Percentiles rank a stretch among this genome's conserved stretches.
Conservation (phyloP, 2,888 invertebrate genomes). For the Apodemia zela region DNA sequence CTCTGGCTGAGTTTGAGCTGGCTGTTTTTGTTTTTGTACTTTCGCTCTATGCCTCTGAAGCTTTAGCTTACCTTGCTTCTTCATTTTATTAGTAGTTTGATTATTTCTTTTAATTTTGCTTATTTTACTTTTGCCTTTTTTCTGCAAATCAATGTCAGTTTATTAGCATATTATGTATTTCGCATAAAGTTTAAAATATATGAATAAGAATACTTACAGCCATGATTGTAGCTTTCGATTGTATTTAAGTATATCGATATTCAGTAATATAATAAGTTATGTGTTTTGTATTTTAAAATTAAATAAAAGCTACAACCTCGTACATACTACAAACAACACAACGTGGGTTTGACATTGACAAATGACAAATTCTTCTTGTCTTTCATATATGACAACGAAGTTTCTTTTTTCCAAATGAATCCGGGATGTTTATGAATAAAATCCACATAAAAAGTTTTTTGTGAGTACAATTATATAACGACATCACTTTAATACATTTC, state of each 20-base stretch:
- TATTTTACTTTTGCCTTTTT: conserved; percentile 75
- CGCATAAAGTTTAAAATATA: background rate
- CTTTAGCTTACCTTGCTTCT: conserved; percentile 75
- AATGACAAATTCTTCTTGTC: background rate
- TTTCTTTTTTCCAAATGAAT: background rate
- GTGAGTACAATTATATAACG: background rate
- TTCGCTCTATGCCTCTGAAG: conserved; percentile 65
- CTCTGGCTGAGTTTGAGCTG: conserved; percentile 47
- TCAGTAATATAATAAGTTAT: no score
- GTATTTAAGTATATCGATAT: background rate
- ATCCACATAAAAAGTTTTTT: background rate
- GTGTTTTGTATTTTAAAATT: conserved; percentile 9
- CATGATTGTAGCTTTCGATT: conserved; percentile 41
- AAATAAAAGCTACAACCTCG: background rate
- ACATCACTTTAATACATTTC: background rate
- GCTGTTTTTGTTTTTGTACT: conserved; percentile 56
- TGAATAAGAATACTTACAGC: conserved; percentile 47
- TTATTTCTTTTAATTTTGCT: conserved; percentile 79
- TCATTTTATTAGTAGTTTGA: conserved; percentile 79
- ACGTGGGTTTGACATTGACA: conserved; percentile 30
- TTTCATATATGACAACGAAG: background rate
- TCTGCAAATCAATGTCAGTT: conserved; percentile 46
- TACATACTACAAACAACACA: conserved; percentile 16
- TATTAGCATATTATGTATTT: background rate
- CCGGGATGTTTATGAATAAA: background rate